A percentile compares a stretch with the other conserved stretches of the same genome.
Evolutionary conservation across 30 jellyfish, hydroid and myxozoan genomes (phyloP).

Genomic region (Chironex yamaguchii): DNA sequence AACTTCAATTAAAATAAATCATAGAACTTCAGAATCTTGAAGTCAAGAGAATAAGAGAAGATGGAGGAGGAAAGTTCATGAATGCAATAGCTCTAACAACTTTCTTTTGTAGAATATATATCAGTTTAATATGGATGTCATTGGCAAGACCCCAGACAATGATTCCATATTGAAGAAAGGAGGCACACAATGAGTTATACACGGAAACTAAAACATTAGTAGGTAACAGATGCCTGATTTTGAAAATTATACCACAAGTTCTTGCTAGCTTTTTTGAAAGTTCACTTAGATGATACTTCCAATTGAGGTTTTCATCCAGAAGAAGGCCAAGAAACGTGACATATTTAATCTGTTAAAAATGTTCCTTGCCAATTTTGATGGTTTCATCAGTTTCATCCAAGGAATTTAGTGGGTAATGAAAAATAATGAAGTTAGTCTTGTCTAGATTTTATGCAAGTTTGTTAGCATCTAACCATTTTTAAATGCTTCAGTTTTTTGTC

Average conservation of each 20-base stretch:
- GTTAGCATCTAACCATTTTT: slow-evolving; percentile 25
- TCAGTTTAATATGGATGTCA: not conserved
- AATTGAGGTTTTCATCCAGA: too few relatives aligned
- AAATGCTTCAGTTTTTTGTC: slow-evolving; percentile 5
- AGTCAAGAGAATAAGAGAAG: slow-evolving; percentile 12
- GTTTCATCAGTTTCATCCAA: too few relatives aligned
- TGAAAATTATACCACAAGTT: slow-evolving; percentile 8
- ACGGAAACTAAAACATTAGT: slow-evolving; percentile 3
- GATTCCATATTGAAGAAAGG: slow-evolving; percentile 4
- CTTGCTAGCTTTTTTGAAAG: slow-evolving; percentile 32
- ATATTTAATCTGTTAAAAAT: not conserved
- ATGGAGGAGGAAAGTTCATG: slow-evolving; percentile 22
- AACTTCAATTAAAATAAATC: slow-evolving; percentile 2
- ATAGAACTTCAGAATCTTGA: slow-evolving; percentile 11
- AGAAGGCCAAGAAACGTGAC: slow-evolving; percentile 58
- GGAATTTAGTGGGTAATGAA: too few relatives aligned
- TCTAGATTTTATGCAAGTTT: too few relatives aligned
- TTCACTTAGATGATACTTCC: slow-evolving; percentile 13
- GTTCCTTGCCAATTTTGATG: too few relatives aligned
- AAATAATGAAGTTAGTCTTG: too few relatives aligned
- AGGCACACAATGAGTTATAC: not conserved
- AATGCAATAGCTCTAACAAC: slow-evolving; percentile 16
- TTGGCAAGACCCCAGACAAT: not conserved
- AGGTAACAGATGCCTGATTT: slow-evolving; percentile 17
- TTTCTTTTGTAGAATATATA: not conserved